A percentile compares a stretch with the other conserved stretches of the same genome.
phyloP scores from a whole-genome alignment of 37 sponge, comb jelly and placozoan species.

The Agelas oroides region DNA sequence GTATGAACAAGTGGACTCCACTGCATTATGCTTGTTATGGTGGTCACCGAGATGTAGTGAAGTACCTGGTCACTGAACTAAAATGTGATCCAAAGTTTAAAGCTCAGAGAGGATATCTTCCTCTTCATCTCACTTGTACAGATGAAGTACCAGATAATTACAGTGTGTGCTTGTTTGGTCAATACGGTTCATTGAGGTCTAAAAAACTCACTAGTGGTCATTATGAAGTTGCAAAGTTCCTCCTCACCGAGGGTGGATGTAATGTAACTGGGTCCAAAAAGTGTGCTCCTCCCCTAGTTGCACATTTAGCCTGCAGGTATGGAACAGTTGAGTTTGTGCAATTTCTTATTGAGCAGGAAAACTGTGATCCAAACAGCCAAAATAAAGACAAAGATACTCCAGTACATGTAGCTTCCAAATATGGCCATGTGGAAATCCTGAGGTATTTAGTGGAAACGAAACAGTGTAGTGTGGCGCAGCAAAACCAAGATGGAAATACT shows the following conservation, averaged over 20 bases:
- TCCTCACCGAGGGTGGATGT: too few species aligned
- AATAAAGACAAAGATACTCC: not conserved
- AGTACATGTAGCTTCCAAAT: slow-evolving; percentile 11
- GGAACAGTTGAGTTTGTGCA: not conserved
- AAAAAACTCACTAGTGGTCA: too few species aligned
- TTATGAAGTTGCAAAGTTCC: too few species aligned
- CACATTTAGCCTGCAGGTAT: not conserved
- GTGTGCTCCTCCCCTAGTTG: not conserved
- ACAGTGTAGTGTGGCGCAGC: not conserved
- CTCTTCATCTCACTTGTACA: slow-evolving; percentile 1
- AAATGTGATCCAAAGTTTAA: not conserved
- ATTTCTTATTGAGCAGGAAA: slow-evolving; percentile 1
- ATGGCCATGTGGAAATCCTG: slow-evolving; percentile 12
- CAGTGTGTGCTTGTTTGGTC: too few species aligned
- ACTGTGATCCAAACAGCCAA: not conserved
- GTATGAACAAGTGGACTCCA: not conserved
- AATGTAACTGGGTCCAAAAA: not conserved
- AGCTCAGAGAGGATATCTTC: not conserved
- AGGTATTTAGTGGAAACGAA: not conserved
- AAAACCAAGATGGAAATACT: not conserved
- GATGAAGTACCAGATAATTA: not conserved
- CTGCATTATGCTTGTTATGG: slow-evolving; percentile 9
- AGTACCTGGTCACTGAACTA: not conserved
- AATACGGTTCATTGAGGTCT: too few species aligned
- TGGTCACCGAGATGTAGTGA: not conserved